A percentile compares a stretch with the other conserved stretches of the same genome.
phyloP scores from a whole-genome alignment of 2,888 invertebrate genomes.

The Metalampra italica region DNA sequence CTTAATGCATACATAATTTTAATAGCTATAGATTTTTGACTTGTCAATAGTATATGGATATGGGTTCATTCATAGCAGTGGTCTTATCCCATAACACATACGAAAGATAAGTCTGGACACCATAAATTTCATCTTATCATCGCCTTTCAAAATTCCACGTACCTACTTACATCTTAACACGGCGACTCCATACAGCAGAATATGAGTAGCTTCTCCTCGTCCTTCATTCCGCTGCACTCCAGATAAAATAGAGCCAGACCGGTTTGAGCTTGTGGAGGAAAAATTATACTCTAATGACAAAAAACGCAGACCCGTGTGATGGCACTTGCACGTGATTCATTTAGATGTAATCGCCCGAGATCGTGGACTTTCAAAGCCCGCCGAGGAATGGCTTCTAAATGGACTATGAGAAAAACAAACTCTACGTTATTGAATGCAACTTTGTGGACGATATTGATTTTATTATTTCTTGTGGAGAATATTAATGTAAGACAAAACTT shows the following conservation, averaged over 20 bases:
- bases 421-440: constrained; percentile 4
- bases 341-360: constrained; percentile 8
- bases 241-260: constrained; percentile 15
- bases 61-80: no score
- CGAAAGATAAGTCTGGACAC: no score
- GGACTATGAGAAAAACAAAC: constrained; percentile 9
- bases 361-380: constrained; percentile 7
- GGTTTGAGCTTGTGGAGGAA: constrained; percentile 20
- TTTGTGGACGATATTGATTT: constrained; percentile 2
- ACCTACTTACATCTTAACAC: no score
- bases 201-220: background rate
- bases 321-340: constrained; percentile 18
- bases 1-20: no score
- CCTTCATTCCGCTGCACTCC: constrained; percentile 18
- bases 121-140: no score
- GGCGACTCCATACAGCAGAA: no score
- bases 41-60: no score
- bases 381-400: constrained; percentile 3
- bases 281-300: constrained; percentile 27
- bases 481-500: no score
- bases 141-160: no score
- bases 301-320: constrained; percentile 18
- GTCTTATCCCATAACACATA: no score
- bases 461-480: background rate
- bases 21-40: no score